Conservation (phyloP, 2,888 invertebrate species). For the Malacosoma neustria region DNA sequence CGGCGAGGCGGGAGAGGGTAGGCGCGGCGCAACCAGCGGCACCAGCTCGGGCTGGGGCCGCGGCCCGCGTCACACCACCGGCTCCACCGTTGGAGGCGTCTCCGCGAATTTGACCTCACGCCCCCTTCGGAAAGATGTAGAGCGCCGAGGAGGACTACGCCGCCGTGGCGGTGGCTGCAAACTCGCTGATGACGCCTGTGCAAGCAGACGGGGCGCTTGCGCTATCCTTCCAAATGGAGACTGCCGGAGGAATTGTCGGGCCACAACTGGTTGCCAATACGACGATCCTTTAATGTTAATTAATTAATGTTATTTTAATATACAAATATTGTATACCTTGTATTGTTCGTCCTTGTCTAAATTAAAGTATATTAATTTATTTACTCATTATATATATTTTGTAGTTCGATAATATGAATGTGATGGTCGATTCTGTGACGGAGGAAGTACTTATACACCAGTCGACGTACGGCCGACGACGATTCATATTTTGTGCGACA, state of each 20-base stretch:
- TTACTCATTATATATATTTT: neutral
- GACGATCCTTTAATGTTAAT: conserved; percentile 40
- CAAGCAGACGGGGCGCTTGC: conserved; percentile 40
- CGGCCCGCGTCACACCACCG: conserved; percentile 68
- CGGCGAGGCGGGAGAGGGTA: conserved; percentile 26
- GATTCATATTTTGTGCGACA: no score
- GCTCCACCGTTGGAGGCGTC: conserved; percentile 34
- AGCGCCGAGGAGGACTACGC: conserved; percentile 54
- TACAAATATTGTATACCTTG: no score
- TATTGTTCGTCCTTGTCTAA: no score
- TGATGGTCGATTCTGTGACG: no score
- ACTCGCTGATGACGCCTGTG: conserved; percentile 64
- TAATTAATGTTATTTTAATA: no score
- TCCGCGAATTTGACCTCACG: conserved; percentile 73
- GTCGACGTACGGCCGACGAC: no score
- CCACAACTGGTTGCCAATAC: conserved; percentile 81
- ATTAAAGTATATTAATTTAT: no score
- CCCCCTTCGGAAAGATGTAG: conserved; percentile 59
- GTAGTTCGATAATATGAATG: neutral
- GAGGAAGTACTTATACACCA: no score
- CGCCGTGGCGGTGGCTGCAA: conserved; percentile 46
- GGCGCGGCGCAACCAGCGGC: conserved; percentile 50
- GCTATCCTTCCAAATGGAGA: conserved; percentile 76
- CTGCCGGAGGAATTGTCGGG: conserved; percentile 81
- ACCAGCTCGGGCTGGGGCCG: conserved; percentile 72